These are phyloP conservation scores for Macrobrachium rosenbergii DNA, from an alignment of 1,140 invertebrate genomes.

Conservation along the genomic window DNA sequence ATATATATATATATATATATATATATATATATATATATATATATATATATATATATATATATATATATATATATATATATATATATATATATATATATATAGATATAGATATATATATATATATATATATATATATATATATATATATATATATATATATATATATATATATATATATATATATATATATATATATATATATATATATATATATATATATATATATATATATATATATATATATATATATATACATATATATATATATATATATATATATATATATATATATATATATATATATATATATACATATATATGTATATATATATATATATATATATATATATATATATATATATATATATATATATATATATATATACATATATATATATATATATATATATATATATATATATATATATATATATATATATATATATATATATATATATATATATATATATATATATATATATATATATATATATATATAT, in stretches of 20 bases:
- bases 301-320: conserved; percentile 10
- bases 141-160: too few relatives aligned
- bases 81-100: background rate
- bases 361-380: too few relatives aligned
- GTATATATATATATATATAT: conserved; percentile 1
- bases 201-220: conserved; percentile 13
- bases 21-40: conserved; percentile 5
- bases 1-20: conserved; percentile 11
- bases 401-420: too few relatives aligned
- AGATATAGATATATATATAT: too few relatives aligned
- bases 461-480: too few relatives aligned
- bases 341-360: background rate
- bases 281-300: background rate
- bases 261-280: conserved; percentile 17
- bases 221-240: conserved; percentile 7
- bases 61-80: background rate
- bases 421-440: too few relatives aligned
- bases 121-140: too few relatives aligned
- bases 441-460: too few relatives aligned
- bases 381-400: too few relatives aligned
- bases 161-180: background rate
- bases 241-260: conserved; percentile 9
- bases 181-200: background rate
- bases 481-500: too few relatives aligned
- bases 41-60: conserved; percentile 1